A percentile compares a stretch with the other conserved stretches of the same genome.
phyloP scores from a whole-genome alignment of 1,140 invertebrate genomes.

The Trichoplusia ni region DNA sequence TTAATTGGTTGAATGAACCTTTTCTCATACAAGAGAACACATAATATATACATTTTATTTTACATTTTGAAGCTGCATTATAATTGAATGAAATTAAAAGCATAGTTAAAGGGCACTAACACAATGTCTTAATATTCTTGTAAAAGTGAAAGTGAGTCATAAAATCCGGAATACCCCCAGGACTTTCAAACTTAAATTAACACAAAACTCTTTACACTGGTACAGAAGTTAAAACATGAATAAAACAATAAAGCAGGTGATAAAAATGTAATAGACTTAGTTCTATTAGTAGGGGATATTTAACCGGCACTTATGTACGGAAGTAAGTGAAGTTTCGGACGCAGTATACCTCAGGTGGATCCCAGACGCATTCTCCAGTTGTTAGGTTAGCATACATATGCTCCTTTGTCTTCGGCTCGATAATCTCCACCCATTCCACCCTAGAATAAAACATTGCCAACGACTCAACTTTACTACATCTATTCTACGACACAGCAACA shows the following conservation, averaged over 20 bases:
- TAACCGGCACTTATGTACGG: not conserved
- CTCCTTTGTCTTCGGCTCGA: conserved; percentile 98
- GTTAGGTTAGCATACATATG: conserved; percentile 99
- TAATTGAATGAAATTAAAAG: no score
- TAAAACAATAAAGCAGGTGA: not conserved
- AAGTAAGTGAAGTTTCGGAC: not conserved
- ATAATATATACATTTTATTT: no score
- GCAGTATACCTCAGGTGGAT: conserved; percentile 88
- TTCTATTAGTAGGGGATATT: not conserved
- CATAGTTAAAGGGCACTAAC: no score
- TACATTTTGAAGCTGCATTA: no score
- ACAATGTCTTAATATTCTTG: no score
- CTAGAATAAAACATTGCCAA: conserved; percentile 82
- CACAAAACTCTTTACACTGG: no score
- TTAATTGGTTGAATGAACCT: no score
- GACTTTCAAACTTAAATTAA: not conserved
- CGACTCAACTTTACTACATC: conserved; percentile 47
- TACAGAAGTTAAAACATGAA: not conserved
- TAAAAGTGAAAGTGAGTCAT: conserved; percentile 4
- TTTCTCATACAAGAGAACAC: no score
- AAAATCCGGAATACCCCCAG: not conserved
- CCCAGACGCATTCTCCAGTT: conserved; percentile 99
- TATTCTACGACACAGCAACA: conserved; percentile 54
- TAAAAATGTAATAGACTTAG: not conserved
- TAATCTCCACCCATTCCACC: conserved; percentile 99